Evolutionary conservation across 2,113 vertebrate genomes (phyloP).

Genomic region (Pangasianodon gigas): DNA sequence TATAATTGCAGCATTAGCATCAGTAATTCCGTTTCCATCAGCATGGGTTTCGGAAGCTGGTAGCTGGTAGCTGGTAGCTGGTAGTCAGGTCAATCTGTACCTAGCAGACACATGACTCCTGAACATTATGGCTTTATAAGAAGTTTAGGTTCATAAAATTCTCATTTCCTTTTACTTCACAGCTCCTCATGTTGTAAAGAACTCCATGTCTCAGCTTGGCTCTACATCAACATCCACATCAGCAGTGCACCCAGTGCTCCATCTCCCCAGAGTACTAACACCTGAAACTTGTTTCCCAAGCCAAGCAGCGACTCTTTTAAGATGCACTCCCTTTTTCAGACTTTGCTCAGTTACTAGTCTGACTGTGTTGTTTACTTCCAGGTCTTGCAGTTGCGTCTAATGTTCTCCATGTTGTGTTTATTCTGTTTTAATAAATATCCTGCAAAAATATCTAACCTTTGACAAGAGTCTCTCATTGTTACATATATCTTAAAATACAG

Average conservation of each 20-base stretch:
- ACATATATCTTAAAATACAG: background rate
- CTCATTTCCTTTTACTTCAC: background rate
- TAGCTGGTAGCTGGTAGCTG: background rate
- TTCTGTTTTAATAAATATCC: background rate
- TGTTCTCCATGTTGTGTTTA: background rate
- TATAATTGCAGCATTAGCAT: background rate
- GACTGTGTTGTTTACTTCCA: background rate
- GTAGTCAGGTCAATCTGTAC: background rate
- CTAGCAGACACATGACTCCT: conserved; percentile 3
- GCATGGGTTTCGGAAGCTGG: background rate
- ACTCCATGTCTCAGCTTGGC: background rate
- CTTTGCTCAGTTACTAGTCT: background rate
- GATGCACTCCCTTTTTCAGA: background rate
- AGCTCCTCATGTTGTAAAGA: background rate
- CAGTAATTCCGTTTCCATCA: background rate
- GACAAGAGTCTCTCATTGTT: background rate
- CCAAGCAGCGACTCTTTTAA: background rate
- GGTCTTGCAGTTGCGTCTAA: background rate
- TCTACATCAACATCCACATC: background rate
- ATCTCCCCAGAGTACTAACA: background rate
- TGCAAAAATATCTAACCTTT: background rate
- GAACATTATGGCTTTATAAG: background rate
- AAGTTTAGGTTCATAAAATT: background rate
- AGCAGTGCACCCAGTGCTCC: background rate
- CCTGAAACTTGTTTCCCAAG: background rate